A percentile compares a stretch with the other conserved stretches of the same genome.
Evolutionary conservation across 2,113 vertebrate genomes (phyloP).

Genomic region (Strix uralensis): DNA sequence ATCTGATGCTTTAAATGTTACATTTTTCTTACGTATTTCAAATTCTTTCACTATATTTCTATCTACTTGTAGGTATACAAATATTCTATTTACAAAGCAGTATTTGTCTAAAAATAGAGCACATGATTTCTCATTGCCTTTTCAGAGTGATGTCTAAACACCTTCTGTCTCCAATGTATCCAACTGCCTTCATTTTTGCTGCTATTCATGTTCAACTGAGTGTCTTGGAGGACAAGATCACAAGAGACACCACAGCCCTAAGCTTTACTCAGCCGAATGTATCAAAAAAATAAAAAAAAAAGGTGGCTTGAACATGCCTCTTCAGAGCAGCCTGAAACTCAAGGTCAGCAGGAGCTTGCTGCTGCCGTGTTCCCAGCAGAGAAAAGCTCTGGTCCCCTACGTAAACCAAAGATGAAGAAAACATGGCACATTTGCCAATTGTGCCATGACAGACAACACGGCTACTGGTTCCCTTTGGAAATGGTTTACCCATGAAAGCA

Average conservation of each 20-base stretch:
- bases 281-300: not conserved
- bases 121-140: not conserved
- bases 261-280: not conserved
- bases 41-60: not conserved
- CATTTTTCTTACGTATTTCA: not conserved
- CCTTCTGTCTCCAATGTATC: not conserved
- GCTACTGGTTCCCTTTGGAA: not conserved
- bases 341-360: not conserved
- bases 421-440: rapidly evolving
- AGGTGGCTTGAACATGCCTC: not conserved
- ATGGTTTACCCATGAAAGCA: not conserved
- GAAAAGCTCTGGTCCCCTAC: not conserved
- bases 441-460: not conserved
- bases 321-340: not conserved
- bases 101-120: constrained; percentile 36
- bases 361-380: not conserved
- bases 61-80: constrained; percentile 5
- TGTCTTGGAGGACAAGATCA: not conserved
- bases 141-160: not conserved
- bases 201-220: not conserved
- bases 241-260: not conserved
- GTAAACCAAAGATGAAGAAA: not conserved
- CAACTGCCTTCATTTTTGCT: not conserved
- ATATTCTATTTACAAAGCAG: constrained; percentile 32
- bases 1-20: not conserved